phyloP scores from a whole-genome alignment of 1,140 invertebrate genomes.

The Pogonomyrmex californicus region DNA sequence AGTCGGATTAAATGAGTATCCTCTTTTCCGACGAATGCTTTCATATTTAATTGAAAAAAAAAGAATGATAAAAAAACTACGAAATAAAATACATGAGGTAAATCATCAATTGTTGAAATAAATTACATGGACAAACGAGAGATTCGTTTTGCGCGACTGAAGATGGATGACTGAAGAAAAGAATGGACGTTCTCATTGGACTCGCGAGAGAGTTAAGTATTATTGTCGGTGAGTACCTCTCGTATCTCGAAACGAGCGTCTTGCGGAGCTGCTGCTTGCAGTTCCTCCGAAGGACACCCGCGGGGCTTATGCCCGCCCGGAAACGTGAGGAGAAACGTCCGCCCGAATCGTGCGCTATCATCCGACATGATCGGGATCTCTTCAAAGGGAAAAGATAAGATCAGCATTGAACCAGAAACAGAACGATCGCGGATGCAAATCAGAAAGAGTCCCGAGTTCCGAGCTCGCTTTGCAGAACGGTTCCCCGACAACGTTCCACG shows the following conservation, averaged over 20 bases:
- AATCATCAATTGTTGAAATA: background rate
- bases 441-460: background rate
- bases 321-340: background rate
- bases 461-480: background rate
- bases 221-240: constrained; percentile 26
- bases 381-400: constrained; percentile 8
- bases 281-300: constrained; percentile 15
- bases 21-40: background rate
- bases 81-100: constrained; percentile 13
- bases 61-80: background rate
- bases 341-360: constrained; percentile 13
- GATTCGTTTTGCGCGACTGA: background rate
- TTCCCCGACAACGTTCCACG: background rate
- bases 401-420: background rate
- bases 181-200: background rate
- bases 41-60: background rate
- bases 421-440: background rate
- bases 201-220: constrained; percentile 38
- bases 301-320: constrained; percentile 1
- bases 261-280: background rate
- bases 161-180: background rate
- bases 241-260: constrained; percentile 29
- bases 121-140: constrained; percentile 8
- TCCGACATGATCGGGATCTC: background rate
- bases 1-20: background rate